These are phyloP conservation scores for Nemapogon koenigi DNA, from an alignment of 2,888 invertebrate species.

Conservation along the genomic window DNA sequence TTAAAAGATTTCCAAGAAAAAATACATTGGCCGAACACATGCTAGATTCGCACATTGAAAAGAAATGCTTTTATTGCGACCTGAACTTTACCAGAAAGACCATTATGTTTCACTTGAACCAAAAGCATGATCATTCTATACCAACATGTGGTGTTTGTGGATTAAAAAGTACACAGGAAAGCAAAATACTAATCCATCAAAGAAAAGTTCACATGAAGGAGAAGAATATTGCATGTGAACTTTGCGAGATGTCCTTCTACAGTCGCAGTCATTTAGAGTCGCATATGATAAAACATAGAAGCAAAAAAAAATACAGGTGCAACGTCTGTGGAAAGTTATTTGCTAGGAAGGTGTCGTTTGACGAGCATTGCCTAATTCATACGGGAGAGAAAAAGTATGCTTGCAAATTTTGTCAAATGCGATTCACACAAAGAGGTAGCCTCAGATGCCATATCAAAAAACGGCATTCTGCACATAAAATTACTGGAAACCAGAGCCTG, in stretches of 20 bases:
- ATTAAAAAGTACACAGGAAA: slow-evolving; percentile 16
- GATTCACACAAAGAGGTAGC: slow-evolving; percentile 17
- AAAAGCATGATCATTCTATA: slow-evolving; percentile 21
- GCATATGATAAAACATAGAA: slow-evolving; percentile 24
- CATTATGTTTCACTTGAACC: slow-evolving; percentile 21
- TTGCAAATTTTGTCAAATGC: too few relatives aligned
- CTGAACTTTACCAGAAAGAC: slow-evolving; percentile 18
- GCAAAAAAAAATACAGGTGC: slow-evolving; percentile 18
- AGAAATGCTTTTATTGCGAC: slow-evolving; percentile 18
- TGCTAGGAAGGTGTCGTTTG: slow-evolving; percentile 16
- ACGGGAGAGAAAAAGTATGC: slow-evolving; percentile 18
- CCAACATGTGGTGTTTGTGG: slow-evolving; percentile 25
- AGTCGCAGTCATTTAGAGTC: slow-evolving; percentile 21
- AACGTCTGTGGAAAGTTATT: slow-evolving; percentile 17
- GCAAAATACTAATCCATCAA: slow-evolving; percentile 20
- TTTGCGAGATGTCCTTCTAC: slow-evolving; percentile 24
- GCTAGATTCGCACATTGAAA: slow-evolving; percentile 20
- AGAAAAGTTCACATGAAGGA: slow-evolving; percentile 24
- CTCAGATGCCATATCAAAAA: slow-evolving; percentile 20
- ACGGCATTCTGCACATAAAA: slow-evolving; percentile 12
- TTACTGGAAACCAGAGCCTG: neutral
- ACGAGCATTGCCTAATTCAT: slow-evolving; percentile 20
- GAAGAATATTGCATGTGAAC: slow-evolving; percentile 19
- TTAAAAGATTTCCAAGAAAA: slow-evolving; percentile 29
- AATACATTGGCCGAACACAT: slow-evolving; percentile 36